Percentiles rank a stretch among this genome's conserved stretches.
Evolutionary conservation across 1,140 invertebrate species (phyloP).

Genomic region (Platyscapa corneri): DNA sequence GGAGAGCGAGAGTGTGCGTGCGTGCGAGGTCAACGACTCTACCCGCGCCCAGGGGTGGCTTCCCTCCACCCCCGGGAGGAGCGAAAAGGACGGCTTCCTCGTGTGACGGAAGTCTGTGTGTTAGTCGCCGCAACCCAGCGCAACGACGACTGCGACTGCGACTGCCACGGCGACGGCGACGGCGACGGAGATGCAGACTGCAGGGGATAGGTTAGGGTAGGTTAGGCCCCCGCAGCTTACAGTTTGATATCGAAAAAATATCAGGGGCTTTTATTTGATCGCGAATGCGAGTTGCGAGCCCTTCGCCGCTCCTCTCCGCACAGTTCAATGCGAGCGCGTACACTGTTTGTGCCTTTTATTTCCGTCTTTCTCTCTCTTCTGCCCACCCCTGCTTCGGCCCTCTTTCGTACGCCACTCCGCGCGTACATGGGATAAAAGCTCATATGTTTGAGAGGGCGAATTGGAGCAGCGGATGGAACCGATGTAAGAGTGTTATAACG

Average conservation of each 20-base stretch:
- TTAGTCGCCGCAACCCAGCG: too few species aligned
- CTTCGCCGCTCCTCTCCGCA: neutral
- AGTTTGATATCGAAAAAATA: neutral
- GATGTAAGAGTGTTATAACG: neutral
- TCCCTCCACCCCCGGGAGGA: conserved; percentile 21
- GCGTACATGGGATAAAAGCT: neutral
- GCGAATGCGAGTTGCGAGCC: neutral
- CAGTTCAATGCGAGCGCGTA: neutral
- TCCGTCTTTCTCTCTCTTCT: neutral
- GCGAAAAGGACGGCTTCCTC: neutral
- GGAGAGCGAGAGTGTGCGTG: conserved; percentile 16
- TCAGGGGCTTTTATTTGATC: conserved; percentile 17
- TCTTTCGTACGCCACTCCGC: neutral
- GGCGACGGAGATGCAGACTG: too few species aligned
- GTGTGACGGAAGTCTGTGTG: neutral
- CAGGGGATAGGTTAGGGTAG: neutral
- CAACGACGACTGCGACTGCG: neutral
- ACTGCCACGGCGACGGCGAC: too few species aligned
- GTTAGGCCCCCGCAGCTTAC: neutral
- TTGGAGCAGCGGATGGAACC: neutral
- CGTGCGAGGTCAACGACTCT: conserved; percentile 50
- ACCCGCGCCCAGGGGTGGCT: conserved; percentile 48
- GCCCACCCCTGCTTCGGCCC: neutral
- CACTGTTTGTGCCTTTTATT: neutral
- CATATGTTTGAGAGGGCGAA: neutral